phyloP scores from a whole-genome alignment of 1,140 invertebrate genomes.

The Listronotus bonariensis region DNA sequence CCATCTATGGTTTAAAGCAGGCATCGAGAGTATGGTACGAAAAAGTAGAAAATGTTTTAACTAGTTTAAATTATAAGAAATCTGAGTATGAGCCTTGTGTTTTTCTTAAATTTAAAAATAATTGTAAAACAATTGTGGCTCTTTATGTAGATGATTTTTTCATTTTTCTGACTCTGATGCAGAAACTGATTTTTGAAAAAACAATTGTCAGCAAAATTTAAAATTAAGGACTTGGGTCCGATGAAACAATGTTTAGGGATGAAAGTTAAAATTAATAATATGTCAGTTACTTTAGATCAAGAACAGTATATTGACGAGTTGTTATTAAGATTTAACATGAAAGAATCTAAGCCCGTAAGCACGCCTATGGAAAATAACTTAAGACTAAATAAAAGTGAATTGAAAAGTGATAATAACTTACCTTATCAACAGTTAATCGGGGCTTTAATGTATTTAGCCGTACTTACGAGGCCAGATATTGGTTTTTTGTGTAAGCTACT shows the following conservation, averaged over 20 bases:
- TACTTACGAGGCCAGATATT: slow-evolving; percentile 57
- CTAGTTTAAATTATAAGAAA: slow-evolving; percentile 41
- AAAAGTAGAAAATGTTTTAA: slow-evolving; percentile 42
- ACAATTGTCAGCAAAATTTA: slow-evolving; percentile 35
- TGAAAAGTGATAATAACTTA: slow-evolving; percentile 2
- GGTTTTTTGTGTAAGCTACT: slow-evolving; percentile 53
- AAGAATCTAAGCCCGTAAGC: slow-evolving; percentile 16
- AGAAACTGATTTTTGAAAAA: slow-evolving; percentile 34
- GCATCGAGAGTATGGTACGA: slow-evolving; percentile 45
- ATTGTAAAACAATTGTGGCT: slow-evolving; percentile 42
- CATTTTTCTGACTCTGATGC: slow-evolving; percentile 22
- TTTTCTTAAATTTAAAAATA: slow-evolving; percentile 39
- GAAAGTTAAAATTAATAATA: slow-evolving; percentile 32
- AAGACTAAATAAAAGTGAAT: background rate
- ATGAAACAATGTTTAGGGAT: slow-evolving; percentile 46
- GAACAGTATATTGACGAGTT: no score
- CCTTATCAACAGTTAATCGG: slow-evolving; percentile 55
- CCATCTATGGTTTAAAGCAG: slow-evolving; percentile 53
- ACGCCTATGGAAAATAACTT: slow-evolving; percentile 29
- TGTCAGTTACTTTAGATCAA: no score
- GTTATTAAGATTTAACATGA: no score
- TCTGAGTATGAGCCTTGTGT: slow-evolving; percentile 51
- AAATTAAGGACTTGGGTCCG: slow-evolving; percentile 45
- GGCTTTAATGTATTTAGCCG: slow-evolving; percentile 55
- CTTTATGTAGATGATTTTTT: slow-evolving; percentile 25